Conservation (phyloP, 2,888 invertebrate species). For the Clunio marinus region DNA sequence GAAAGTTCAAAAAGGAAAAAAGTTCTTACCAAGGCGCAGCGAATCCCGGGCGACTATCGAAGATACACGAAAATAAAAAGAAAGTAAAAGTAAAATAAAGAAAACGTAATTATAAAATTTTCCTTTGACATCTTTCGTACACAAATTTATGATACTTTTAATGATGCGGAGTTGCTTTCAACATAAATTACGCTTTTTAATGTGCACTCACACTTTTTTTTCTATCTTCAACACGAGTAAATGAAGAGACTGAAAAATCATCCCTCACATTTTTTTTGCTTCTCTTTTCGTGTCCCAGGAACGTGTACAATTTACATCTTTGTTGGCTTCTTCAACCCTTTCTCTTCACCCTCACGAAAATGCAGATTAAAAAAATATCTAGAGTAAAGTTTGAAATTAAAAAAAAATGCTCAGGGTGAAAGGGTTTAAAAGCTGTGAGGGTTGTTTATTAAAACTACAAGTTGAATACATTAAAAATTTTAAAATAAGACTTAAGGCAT, state of each 20-base stretch:
- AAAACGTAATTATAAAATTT: slow-evolving; percentile 16
- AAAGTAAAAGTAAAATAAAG: background rate
- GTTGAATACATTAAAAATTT: background rate
- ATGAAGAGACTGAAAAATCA: background rate
- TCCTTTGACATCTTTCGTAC: slow-evolving; percentile 15
- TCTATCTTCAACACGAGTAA: background rate
- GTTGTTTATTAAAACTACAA: background rate
- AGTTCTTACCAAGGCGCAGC: too few species aligned
- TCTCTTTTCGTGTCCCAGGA: background rate
- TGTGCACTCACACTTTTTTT: background rate
- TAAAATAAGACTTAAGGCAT: too few species aligned
- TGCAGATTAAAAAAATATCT: slow-evolving; percentile 23
- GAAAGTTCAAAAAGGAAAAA: background rate
- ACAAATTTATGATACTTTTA: slow-evolving; percentile 23
- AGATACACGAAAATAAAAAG: background rate
- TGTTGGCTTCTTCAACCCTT: slow-evolving; percentile 4
- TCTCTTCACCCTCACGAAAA: background rate
- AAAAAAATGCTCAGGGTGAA: slow-evolving; percentile 17
- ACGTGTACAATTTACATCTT: slow-evolving; percentile 7
- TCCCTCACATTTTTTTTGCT: background rate
- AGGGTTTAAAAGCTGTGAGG: slow-evolving; percentile 15
- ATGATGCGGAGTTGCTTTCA: background rate
- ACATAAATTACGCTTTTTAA: slow-evolving; percentile 8
- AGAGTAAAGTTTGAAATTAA: slow-evolving; percentile 16
- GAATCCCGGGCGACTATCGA: slow-evolving; percentile 1